These are phyloP conservation scores for Cylindroiulus punctatus DNA, from an alignment of 2,888 invertebrate genomes.

Conservation along the genomic window DNA sequence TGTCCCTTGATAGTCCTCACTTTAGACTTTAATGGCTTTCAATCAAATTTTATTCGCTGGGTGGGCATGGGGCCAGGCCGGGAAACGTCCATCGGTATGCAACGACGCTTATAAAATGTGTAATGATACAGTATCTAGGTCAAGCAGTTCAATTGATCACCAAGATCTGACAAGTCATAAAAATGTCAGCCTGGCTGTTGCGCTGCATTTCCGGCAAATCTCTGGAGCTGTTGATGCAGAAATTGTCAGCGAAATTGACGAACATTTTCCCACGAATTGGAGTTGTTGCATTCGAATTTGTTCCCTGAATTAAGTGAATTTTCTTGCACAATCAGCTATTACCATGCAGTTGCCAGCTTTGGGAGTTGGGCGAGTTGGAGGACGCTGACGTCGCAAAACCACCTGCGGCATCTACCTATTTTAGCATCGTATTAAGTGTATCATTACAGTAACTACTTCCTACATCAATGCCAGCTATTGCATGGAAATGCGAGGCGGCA, in stretches of 20 bases:
- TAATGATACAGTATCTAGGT: neutral
- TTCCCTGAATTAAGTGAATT: no score
- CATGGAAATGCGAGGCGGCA: neutral
- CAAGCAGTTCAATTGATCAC: neutral
- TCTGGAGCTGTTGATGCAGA: no score
- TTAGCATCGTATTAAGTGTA: neutral
- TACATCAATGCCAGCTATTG: neutral
- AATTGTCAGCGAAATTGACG: no score
- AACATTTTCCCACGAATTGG: no score
- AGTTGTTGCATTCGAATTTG: no score
- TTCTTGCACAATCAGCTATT: no score
- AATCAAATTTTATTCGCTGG: neutral
- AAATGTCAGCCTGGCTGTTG: no score
- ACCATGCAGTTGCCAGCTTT: no score
- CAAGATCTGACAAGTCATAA: neutral
- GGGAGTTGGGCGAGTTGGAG: neutral
- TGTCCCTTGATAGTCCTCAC: neutral
- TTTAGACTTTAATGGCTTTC: constrained; percentile 22
- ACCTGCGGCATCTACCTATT: constrained; percentile 7
- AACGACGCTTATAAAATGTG: neutral
- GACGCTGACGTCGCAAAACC: neutral
- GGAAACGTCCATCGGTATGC: neutral
- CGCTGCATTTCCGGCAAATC: no score
- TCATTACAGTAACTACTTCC: constrained; percentile 5
- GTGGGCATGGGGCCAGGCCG: constrained; percentile 21